Conservation (phyloP, 2,113 vertebrate genomes). For the Vimba vimba region DNA sequence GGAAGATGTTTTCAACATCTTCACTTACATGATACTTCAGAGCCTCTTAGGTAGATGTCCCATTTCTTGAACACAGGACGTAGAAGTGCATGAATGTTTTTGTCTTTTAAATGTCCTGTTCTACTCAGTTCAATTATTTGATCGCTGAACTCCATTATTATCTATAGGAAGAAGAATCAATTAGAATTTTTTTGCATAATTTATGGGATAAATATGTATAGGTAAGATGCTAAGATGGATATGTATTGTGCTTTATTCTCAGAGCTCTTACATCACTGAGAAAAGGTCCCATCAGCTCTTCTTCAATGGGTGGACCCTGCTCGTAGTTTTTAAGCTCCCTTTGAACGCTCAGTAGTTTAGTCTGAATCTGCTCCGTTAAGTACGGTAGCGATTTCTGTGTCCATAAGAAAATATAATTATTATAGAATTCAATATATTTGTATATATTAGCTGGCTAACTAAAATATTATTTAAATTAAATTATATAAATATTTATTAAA, state of each 20-base stretch:
- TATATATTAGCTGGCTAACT: no score
- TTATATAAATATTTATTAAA: no score
- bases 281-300: slow-evolving; percentile 29
- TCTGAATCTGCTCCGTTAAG: slow-evolving; percentile 18
- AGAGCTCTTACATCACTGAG: slow-evolving; percentile 23
- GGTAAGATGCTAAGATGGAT: no score
- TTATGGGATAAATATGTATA: not conserved
- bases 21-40: not conserved
- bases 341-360: not conserved
- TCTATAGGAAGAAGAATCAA: not conserved
- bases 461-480: no score
- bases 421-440: not conserved
- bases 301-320: slow-evolving; percentile 13
- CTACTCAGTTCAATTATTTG: slow-evolving; percentile 12
- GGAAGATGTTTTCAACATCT: not conserved
- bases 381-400: slow-evolving; percentile 30
- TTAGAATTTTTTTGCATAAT: not conserved
- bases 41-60: slow-evolving; percentile 2
- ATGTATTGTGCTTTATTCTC: not conserved
- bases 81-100: slow-evolving; percentile 7
- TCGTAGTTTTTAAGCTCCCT: slow-evolving; percentile 31
- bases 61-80: slow-evolving; percentile 39
- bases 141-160: slow-evolving; percentile 30
- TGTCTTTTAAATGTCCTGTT: slow-evolving; percentile 33
- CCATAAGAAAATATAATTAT: not conserved